Base-by-base conservation (phyloP, 1,140 invertebrate genomes). In the Cyclina sinensis region DNA sequence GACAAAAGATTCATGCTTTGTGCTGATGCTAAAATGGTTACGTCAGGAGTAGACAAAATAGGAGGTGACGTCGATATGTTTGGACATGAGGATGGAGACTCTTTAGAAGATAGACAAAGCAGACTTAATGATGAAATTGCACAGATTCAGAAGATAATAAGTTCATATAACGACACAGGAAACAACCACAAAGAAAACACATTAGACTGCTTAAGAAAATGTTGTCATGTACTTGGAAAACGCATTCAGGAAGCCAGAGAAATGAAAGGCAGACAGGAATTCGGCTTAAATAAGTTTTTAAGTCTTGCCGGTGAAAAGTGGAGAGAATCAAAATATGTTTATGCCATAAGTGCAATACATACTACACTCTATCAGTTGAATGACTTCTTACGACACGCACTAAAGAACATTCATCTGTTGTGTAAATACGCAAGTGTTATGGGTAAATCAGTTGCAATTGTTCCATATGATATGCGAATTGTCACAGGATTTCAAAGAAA, bases 51-150 rank as follows among this genome's bases (percentile, higher is more conserved):
- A n/a, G 59, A 83, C 46, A 43, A 12, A 5, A 30, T 35, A n/a
- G 80, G 80, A 12, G 80, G 80, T 14, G 80, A 83, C 39, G 80
- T 83, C 11, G 80, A 83, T n/a, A 37, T 83, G 32, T 83, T 83
- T 14, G 39, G 65, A 14, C 54, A 32, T 54, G 82, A 84, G 32
- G 65, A 84, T 32, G 65, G 65, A 27, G 65, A 35, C 2, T 11
- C 37, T 5, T 21, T 70, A 30, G 11, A 7, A 11, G 30, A 70
- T 30, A 7, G 65, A 11, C 4, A 27, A 70, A 35, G 4, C 14
- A 70, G 65, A 70, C 3, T 70, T 9, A 21, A 14, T 4, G n/a
- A 57, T 11, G 51, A 57, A 21, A 14, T 18, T 14, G n/a, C n/a
- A n/a, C 5, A 57, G n/a, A 21, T 21, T 4, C 4, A 9, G 9